Conservation (phyloP, 2,113 vertebrate species). For the Aphelocoma coerulescens region DNA sequence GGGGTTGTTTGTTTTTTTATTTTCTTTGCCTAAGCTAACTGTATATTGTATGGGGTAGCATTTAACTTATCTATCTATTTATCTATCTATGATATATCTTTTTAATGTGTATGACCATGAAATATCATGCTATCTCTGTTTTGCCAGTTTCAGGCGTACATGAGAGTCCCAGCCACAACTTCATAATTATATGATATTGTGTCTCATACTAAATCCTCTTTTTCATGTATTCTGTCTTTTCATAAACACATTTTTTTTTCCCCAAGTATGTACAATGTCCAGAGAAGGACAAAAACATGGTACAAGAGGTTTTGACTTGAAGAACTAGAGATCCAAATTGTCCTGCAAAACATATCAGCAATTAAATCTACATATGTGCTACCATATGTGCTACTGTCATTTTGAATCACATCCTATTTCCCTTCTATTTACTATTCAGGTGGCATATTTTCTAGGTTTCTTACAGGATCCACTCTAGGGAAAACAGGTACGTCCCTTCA, state of each 20-base stretch:
- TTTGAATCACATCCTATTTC: neutral
- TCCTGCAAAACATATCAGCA: neutral
- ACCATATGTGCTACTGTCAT: neutral
- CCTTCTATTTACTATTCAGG: neutral
- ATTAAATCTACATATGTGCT: neutral
- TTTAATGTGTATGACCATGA: neutral
- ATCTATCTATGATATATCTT: neutral
- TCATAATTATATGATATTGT: neutral
- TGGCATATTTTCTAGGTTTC: neutral
- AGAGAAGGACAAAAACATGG: neutral
- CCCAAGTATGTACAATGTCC: neutral
- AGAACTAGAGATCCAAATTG: neutral
- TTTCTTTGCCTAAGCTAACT: neutral
- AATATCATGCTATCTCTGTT: neutral
- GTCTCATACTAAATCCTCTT: neutral
- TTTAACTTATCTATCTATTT: neutral
- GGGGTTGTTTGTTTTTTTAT: neutral
- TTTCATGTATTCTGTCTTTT: neutral
- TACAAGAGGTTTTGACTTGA: neutral
- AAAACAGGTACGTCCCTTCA: neutral
- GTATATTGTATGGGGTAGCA: neutral
- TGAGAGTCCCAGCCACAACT: neutral
- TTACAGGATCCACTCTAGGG: neutral
- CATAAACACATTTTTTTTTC: neutral
- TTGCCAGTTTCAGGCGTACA: accelerated